Conservation (phyloP, 2,888 invertebrate genomes). For the Polymixis lichenea region DNA sequence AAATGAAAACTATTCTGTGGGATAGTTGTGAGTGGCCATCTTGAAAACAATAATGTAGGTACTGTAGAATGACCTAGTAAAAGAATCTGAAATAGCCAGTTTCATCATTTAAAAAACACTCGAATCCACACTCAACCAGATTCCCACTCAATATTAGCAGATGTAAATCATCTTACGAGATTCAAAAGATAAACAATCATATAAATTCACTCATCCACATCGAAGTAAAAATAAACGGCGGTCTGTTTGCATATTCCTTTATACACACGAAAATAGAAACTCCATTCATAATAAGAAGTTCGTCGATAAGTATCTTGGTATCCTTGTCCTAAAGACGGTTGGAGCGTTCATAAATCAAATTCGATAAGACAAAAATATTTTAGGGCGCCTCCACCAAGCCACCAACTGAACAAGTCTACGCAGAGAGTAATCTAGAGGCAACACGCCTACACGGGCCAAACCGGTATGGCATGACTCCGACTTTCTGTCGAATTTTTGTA, state of each 20-base stretch:
- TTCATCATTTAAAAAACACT: neutral
- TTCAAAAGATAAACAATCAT: conserved; percentile 48
- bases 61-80: neutral
- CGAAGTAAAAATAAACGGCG: conserved; percentile 45
- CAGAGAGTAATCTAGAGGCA: conserved; percentile 63
- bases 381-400: conserved; percentile 45
- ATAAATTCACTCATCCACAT: conserved; percentile 34
- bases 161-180: conserved; percentile 48
- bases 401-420: conserved; percentile 54
- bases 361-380: conserved; percentile 69
- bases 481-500: conserved; percentile 80
- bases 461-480: conserved; percentile 72
- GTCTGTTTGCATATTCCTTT: conserved; percentile 54
- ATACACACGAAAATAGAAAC: conserved; percentile 51
- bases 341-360: conserved; percentile 65
- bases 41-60: neutral
- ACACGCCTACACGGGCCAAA: conserved; percentile 70
- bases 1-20: no score
- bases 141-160: conserved; percentile 45
- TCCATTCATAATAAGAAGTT: conserved; percentile 55
- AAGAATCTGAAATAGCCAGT: neutral
- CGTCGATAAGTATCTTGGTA: conserved; percentile 59
- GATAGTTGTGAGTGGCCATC: neutral
- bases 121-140: conserved; percentile 11
- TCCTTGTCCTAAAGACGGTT: conserved; percentile 56